Conservation (phyloP, 92 coral and sea anemone species). For the Phenganax subtilis region DNA sequence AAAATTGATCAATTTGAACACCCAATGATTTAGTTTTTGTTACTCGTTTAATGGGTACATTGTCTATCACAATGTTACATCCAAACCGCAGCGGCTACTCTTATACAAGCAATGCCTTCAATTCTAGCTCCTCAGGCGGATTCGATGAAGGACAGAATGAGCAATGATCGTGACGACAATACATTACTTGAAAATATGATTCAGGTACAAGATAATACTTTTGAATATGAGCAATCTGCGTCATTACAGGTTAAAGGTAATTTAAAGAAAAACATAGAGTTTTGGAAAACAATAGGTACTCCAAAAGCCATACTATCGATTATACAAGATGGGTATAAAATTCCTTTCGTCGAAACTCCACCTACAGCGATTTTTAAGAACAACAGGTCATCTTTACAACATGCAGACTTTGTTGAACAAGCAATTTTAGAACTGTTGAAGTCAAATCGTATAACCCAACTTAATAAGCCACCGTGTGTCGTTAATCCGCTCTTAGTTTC, state of each 20-base stretch:
- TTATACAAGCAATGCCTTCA: neutral
- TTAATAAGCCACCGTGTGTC: neutral
- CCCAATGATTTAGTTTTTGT: too few relatives aligned
- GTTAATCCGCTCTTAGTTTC: conserved; percentile 47
- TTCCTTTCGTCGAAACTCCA: too few relatives aligned
- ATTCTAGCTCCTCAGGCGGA: neutral
- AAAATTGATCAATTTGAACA: too few relatives aligned
- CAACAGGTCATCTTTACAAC: neutral
- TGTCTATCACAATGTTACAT: too few relatives aligned
- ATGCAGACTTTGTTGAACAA: conserved; percentile 3
- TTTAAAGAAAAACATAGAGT: too few relatives aligned
- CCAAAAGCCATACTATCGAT: neutral
- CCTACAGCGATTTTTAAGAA: neutral
- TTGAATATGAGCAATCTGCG: neutral
- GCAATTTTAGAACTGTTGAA: conserved; percentile 36
- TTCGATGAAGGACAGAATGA: neutral
- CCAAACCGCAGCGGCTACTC: neutral
- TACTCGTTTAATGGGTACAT: too few relatives aligned
- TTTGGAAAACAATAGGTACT: too few relatives aligned
- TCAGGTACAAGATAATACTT: too few relatives aligned
- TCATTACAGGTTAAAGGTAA: too few relatives aligned
- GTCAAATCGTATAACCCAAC: neutral
- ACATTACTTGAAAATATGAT: neutral
- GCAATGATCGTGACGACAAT: neutral
- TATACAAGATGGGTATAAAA: neutral